Percentiles rank a stretch among this genome's conserved stretches.
Evolutionary conservation across 1,140 invertebrate species (phyloP).

Genomic region (Drosophila orosa): DNA sequence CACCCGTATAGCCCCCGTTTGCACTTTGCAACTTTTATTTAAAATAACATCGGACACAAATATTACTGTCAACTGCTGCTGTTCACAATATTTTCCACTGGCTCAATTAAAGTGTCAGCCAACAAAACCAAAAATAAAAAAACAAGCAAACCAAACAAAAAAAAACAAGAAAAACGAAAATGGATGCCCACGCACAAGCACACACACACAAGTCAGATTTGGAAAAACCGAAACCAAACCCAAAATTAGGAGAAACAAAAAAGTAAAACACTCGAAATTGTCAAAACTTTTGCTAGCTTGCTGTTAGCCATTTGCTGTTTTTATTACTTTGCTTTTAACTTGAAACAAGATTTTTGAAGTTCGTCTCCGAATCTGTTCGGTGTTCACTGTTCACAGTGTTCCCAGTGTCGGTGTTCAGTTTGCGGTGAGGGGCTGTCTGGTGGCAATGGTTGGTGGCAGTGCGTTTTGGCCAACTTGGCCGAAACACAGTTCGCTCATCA

Average conservation of each 20-base stretch:
- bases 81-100: conserved; percentile 52
- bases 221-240: conserved; percentile 45
- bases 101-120: conserved; percentile 68
- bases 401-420: conserved; percentile 27
- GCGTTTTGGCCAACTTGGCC: conserved; percentile 32
- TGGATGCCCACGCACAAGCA: neutral
- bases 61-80: conserved; percentile 51
- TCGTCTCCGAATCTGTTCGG: conserved; percentile 44
- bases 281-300: conserved; percentile 57
- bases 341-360: conserved; percentile 61
- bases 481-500: conserved; percentile 69
- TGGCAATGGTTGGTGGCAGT: conserved; percentile 10
- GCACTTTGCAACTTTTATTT: conserved; percentile 56
- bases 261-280: conserved; percentile 57
- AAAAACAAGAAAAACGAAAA: conserved; percentile 17
- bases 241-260: conserved; percentile 39
- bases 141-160: neutral
- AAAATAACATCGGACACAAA: conserved; percentile 46
- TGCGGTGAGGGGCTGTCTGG: conserved; percentile 6
- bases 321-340: conserved; percentile 66
- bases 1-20: neutral
- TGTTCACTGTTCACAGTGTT: conserved; percentile 4
- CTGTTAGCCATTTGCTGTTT: conserved; percentile 60
- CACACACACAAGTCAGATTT: conserved; percentile 32
- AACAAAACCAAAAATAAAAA: conserved; percentile 40